Percentiles rank a stretch among this genome's conserved stretches.
Evolutionary conservation across 2,888 invertebrate species (phyloP).

Genomic region (Drosophila paramelanica): DNA sequence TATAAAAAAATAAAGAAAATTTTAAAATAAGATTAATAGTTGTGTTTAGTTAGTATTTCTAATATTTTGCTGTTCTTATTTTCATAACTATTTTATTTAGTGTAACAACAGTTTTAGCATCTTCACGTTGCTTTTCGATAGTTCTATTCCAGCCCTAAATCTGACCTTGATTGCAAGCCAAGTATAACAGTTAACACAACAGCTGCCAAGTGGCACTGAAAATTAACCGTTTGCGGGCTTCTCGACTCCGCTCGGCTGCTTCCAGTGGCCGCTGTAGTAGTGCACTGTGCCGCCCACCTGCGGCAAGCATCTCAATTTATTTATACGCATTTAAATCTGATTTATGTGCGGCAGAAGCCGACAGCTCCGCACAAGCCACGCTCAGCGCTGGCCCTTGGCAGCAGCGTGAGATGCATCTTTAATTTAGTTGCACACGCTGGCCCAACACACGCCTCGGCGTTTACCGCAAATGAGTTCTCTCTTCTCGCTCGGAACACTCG

Average conservation of each 20-base stretch:
- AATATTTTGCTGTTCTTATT: too few relatives aligned
- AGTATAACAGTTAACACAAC: background rate
- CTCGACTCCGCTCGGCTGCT: background rate
- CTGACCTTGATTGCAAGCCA: constrained; percentile 10
- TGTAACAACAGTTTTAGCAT: background rate
- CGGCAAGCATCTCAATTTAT: constrained; percentile 66
- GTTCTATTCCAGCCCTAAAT: background rate
- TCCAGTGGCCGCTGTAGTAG: constrained; percentile 12
- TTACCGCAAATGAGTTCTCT: constrained; percentile 70
- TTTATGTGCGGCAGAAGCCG: constrained; percentile 64
- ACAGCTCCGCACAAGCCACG: constrained; percentile 33
- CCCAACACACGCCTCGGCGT: constrained; percentile 36
- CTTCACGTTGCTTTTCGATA: background rate
- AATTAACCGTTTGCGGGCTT: constrained; percentile 5
- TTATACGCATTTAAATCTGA: constrained; percentile 77
- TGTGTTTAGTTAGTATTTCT: too few relatives aligned
- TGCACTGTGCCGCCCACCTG: constrained; percentile 47
- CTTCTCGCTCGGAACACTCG: constrained; percentile 24
- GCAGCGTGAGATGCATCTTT: constrained; percentile 70
- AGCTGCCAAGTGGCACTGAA: constrained; percentile 9
- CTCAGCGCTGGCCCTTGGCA: constrained; percentile 11
- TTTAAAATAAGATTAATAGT: too few relatives aligned
- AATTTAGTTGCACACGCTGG: constrained; percentile 53
- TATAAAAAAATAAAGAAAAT: too few relatives aligned
- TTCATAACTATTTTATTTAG: too few relatives aligned